Evolutionary conservation across 2,797 vertebrate species (phyloP).

Genomic region (Poecilia gillii): DNA sequence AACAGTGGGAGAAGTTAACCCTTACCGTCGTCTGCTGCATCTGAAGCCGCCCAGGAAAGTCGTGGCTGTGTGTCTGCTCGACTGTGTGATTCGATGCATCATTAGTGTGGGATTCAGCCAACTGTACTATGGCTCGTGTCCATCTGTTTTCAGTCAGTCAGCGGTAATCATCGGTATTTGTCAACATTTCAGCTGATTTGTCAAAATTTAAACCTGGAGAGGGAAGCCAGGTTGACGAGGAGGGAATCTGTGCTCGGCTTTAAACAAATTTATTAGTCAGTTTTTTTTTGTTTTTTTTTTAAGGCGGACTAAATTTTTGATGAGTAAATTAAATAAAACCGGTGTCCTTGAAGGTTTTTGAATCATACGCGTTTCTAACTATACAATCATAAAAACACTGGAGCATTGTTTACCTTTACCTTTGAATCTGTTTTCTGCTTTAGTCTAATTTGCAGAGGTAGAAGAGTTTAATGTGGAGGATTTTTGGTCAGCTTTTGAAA

Average conservation of each 20-base stretch:
- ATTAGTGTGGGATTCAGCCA: constrained; percentile 48
- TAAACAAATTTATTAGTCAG: not conserved
- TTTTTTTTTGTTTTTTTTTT: not conserved
- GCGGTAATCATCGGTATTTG: constrained; percentile 9
- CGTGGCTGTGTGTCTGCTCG: constrained; percentile 24
- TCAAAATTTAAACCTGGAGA: constrained; percentile 21
- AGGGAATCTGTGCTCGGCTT: not conserved
- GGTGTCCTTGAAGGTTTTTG: not conserved
- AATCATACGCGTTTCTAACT: not conserved
- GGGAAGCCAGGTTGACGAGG: not conserved
- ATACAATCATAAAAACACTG: not conserved
- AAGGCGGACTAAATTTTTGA: not conserved
- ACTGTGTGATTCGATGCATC: constrained; percentile 44
- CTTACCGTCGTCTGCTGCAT: constrained; percentile 60
- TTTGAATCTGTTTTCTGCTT: not conserved
- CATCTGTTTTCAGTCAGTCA: constrained; percentile 28
- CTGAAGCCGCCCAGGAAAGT: constrained; percentile 34
- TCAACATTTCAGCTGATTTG: constrained; percentile 30
- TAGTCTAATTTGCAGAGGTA: not conserved
- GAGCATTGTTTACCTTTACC: not conserved
- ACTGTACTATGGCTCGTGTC: constrained; percentile 33
- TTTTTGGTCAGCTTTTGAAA: not conserved
- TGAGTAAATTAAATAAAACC: not conserved
- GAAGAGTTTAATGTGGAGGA: not conserved
- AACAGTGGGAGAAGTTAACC: constrained; percentile 70